Percentiles rank a stretch among this genome's conserved stretches.
Conservation (phyloP, 2,888 invertebrate genomes). For the Drosophila aldrichi region DNA sequence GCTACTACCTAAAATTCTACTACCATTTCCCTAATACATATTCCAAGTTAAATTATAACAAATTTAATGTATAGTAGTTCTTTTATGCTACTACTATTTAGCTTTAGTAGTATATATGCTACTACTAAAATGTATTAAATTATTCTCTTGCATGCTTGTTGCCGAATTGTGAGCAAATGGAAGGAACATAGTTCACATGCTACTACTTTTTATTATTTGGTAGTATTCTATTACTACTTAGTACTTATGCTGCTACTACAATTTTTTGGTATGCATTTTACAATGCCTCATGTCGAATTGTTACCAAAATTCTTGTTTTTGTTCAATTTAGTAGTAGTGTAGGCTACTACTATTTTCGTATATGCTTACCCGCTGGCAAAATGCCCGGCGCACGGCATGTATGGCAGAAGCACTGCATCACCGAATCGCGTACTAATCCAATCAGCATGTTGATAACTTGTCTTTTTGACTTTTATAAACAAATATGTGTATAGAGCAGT, state of each 20-base stretch:
- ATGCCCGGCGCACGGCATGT: constrained; percentile 93
- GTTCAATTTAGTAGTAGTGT: constrained; percentile 1
- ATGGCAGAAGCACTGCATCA: constrained; percentile 97
- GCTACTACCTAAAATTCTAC: neutral
- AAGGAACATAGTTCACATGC: neutral
- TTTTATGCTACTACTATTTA: neutral
- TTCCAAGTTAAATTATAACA: constrained; percentile 10
- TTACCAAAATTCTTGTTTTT: constrained; percentile 45
- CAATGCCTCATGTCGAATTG: constrained; percentile 44
- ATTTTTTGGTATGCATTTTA: neutral
- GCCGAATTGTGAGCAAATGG: neutral
- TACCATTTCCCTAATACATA: neutral
- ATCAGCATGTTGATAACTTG: constrained; percentile 89
- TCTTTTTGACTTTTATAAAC: constrained; percentile 4
- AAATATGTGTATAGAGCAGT: constrained; percentile 6
- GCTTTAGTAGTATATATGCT: neutral
- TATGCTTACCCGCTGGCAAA: constrained; percentile 89
- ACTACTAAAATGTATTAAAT: neutral
- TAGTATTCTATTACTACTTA: neutral
- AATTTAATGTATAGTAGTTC: neutral
- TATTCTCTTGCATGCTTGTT: neutral
- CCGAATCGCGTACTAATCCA: constrained; percentile 95
- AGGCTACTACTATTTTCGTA: constrained; percentile 26
- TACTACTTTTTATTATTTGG: neutral
- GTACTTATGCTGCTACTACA: neutral